Evolutionary conservation across 1,140 invertebrate genomes (phyloP).

Genomic region (Macrosteles quadrilineatus): DNA sequence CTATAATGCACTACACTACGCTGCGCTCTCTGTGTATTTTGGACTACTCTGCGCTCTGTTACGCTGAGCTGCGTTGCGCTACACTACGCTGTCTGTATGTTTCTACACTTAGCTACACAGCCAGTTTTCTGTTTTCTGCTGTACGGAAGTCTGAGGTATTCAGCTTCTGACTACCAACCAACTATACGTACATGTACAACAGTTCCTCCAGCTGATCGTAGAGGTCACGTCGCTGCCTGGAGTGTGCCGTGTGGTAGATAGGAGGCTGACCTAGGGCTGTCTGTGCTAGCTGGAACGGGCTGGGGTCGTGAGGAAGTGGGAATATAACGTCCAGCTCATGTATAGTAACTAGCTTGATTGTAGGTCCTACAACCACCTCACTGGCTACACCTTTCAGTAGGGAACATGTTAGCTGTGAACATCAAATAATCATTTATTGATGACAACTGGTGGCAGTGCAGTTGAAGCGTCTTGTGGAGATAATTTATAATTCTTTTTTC

Average conservation of each 20-base stretch:
- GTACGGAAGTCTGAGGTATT: not conserved
- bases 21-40: too few relatives aligned
- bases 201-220: constrained; percentile 7
- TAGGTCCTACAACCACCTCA: not conserved
- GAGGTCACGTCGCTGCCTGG: constrained; percentile 6
- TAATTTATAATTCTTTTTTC: too few relatives aligned
- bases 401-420: not conserved
- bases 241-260: not conserved
- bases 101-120: not conserved
- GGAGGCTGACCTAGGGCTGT: constrained; percentile 12
- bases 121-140: not conserved
- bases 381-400: constrained; percentile 6
- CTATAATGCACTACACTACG: too few relatives aligned
- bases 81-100: too few relatives aligned
- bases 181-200: constrained; percentile 9
- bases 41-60: too few relatives aligned
- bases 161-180: not conserved
- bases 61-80: too few relatives aligned
- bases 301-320: constrained; percentile 13
- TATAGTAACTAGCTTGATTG: not conserved
- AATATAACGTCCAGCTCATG: constrained; percentile 24
- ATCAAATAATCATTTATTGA: too few relatives aligned
- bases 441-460: too few relatives aligned
- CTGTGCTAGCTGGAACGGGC: not conserved
- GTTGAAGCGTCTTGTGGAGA: too few relatives aligned